Percentiles rank a stretch among this genome's conserved stretches.
phyloP scores from a whole-genome alignment of 2,888 invertebrate species.

The Lithophane leautieri region DNA sequence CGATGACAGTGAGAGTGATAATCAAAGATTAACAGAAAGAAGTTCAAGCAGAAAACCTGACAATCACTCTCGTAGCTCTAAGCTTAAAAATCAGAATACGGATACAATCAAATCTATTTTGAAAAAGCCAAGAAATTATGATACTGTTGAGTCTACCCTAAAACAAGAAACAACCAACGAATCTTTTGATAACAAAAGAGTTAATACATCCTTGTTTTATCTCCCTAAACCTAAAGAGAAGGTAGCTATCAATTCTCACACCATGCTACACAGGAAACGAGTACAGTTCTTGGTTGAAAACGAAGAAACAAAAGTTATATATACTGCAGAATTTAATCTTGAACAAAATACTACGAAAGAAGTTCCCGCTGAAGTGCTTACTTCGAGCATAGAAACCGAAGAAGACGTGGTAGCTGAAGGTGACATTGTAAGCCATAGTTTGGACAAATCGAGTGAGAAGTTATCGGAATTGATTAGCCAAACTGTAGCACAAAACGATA shows the following conservation, averaged over 20 bases:
- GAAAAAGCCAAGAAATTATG: constrained; percentile 89
- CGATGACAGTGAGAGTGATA: constrained; percentile 89
- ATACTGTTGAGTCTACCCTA: constrained; percentile 71
- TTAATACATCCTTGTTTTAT: constrained; percentile 91
- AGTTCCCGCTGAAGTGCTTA: constrained; percentile 64
- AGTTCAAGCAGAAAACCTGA: constrained; percentile 74
- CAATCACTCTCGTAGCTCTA: constrained; percentile 73
- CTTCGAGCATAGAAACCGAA: constrained; percentile 71
- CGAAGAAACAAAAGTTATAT: constrained; percentile 88
- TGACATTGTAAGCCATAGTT: constrained; percentile 84
- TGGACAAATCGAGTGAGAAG: constrained; percentile 71
- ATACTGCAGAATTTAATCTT: constrained; percentile 87
- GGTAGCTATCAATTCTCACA: constrained; percentile 75
- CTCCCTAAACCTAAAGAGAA: constrained; percentile 90
- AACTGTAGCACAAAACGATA: constrained; percentile 64
- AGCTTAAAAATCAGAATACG: constrained; percentile 80
- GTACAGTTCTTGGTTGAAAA: constrained; percentile 94
- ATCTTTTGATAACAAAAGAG: constrained; percentile 78
- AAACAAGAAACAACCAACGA: constrained; percentile 80
- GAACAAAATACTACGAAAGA: constrained; percentile 78
- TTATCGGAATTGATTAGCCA: constrained; percentile 73
- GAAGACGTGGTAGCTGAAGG: constrained; percentile 82
- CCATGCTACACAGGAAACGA: constrained; percentile 91
- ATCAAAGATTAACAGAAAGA: constrained; percentile 82
- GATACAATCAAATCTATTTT: constrained; percentile 91